These are phyloP conservation scores for Tetropium fuscum DNA, from an alignment of 2,888 invertebrate species.

Conservation along the genomic window DNA sequence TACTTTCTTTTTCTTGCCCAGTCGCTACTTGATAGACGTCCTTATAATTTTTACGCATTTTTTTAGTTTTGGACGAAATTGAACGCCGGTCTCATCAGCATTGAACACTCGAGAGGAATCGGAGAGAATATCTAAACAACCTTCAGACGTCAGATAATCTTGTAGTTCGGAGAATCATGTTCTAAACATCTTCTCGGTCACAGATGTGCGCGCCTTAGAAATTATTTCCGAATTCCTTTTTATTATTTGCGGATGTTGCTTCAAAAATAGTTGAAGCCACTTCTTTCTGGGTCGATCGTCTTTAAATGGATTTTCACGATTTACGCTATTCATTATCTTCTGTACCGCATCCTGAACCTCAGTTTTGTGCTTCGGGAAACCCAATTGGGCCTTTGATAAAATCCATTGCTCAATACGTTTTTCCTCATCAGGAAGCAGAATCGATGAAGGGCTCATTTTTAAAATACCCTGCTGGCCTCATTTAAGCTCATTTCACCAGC, in stretches of 20 bases:
- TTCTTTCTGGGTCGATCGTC: too few relatives aligned
- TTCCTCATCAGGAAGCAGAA: too few relatives aligned
- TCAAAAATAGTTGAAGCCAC: slow-evolving; percentile 21
- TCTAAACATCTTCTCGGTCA: slow-evolving; percentile 12
- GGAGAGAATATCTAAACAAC: not conserved
- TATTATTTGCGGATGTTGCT: slow-evolving; percentile 10
- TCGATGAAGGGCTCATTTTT: too few relatives aligned
- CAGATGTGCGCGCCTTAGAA: slow-evolving; percentile 18
- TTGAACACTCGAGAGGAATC: not conserved
- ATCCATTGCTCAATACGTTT: too few relatives aligned
- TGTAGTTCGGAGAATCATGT: slow-evolving; percentile 14
- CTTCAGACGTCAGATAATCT: too few relatives aligned
- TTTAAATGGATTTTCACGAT: too few relatives aligned
- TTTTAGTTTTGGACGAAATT: not conserved
- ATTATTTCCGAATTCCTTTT: slow-evolving; percentile 21
- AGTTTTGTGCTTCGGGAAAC: too few relatives aligned
- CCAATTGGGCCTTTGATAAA: too few relatives aligned
- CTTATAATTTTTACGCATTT: not conserved
- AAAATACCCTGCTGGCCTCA: too few relatives aligned
- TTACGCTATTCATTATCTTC: too few relatives aligned
- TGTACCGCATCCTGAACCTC: too few relatives aligned
- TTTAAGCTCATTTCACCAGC: too few relatives aligned
- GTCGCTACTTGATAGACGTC: not conserved
- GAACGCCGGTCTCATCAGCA: not conserved
- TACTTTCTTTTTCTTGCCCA: not conserved